Evolutionary conservation across 2,888 invertebrate species (phyloP).

Genomic region (Eumacrocentrus americanus): DNA sequence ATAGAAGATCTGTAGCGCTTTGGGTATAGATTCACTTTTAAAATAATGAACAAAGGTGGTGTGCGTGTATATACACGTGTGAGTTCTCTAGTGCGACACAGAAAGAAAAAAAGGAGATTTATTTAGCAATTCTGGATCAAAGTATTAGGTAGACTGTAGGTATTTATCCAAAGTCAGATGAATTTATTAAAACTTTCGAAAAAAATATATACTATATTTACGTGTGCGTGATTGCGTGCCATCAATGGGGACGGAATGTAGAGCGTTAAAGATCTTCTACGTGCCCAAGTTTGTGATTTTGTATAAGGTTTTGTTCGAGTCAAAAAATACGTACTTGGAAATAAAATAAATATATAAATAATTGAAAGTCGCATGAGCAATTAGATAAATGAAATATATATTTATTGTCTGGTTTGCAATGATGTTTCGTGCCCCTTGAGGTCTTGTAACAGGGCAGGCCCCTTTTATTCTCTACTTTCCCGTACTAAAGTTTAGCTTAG

Average conservation of each 20-base stretch:
- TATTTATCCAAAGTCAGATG: slow-evolving; percentile 19
- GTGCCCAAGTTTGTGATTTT: slow-evolving; percentile 7
- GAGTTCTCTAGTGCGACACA: background rate
- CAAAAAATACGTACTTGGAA: slow-evolving; percentile 37
- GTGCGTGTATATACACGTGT: too few relatives aligned
- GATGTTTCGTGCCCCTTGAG: slow-evolving; percentile 51
- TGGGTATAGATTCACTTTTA: slow-evolving; percentile 26
- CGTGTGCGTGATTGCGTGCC: slow-evolving; percentile 28
- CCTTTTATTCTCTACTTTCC: slow-evolving; percentile 36
- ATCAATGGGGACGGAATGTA: slow-evolving; percentile 20
- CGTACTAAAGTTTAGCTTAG: slow-evolving; percentile 46
- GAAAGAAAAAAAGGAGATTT: background rate
- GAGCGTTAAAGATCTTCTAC: slow-evolving; percentile 48
- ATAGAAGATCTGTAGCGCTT: slow-evolving; percentile 43
- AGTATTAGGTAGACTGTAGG: slow-evolving; percentile 21
- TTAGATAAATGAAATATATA: slow-evolving; percentile 49
- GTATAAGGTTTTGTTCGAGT: background rate
- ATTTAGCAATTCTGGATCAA: slow-evolving; percentile 12
- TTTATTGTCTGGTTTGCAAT: slow-evolving; percentile 54
- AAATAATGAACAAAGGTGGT: background rate
- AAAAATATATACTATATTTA: background rate
- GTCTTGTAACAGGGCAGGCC: slow-evolving; percentile 58
- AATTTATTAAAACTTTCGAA: slow-evolving; percentile 10
- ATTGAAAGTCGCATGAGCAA: slow-evolving; percentile 37
- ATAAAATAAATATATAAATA: slow-evolving; percentile 16